These are phyloP conservation scores for Heliothis subflexa DNA, from an alignment of 1,140 invertebrate species.

Conservation along the genomic window DNA sequence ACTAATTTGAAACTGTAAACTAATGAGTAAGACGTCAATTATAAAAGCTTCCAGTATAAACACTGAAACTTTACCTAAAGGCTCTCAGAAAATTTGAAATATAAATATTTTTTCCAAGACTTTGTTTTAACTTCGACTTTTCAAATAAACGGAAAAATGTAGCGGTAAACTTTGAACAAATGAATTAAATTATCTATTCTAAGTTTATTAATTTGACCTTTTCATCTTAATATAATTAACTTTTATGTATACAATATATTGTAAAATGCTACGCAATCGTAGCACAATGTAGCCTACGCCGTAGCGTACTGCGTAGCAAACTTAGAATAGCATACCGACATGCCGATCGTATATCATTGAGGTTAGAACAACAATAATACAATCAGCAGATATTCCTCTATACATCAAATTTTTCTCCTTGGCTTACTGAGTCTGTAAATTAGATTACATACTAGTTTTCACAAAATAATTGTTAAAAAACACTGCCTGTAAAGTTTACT, in stretches of 20 bases:
- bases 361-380: too few relatives aligned
- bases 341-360: neutral
- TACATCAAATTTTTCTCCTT: too few relatives aligned
- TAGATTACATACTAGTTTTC: too few relatives aligned
- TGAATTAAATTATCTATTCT: too few relatives aligned
- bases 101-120: too few relatives aligned
- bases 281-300: neutral
- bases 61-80: slow-evolving; percentile 4
- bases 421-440: too few relatives aligned
- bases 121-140: too few relatives aligned
- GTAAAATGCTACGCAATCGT: neutral
- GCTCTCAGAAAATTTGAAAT: neutral
- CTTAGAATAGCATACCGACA: neutral
- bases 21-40: neutral
- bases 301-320: neutral
- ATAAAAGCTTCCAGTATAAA: neutral
- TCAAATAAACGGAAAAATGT: too few relatives aligned
- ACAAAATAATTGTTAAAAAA: neutral
- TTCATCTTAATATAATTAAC: too few relatives aligned
- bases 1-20: neutral
- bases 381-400: too few relatives aligned
- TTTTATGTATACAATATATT: neutral
- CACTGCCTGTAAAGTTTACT: slow-evolving; percentile 14
- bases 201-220: too few relatives aligned
- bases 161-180: too few relatives aligned